Evolutionary conservation across 2,888 invertebrate genomes (phyloP), one percentile per base, ranked within the genome.

Genomic region (Campoplex capitator): DNA sequence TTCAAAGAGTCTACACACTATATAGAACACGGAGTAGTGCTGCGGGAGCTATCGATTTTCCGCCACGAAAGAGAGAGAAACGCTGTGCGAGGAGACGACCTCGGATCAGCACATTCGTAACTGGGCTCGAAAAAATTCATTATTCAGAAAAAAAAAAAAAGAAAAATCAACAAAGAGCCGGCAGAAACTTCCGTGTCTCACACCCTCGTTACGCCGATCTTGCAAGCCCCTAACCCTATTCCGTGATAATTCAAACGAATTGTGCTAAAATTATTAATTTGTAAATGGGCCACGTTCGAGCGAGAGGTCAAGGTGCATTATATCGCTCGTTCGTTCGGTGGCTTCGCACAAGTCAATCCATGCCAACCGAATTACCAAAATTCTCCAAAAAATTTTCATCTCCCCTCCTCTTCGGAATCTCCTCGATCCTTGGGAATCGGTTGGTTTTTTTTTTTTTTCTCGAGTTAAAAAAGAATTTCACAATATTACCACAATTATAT

Each of bases 21-120:
- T 75, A 83, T 73, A 70, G 82, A 42, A 70, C 68, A 54, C 28
- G 65, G 78, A 51, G 58, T 51, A 67, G 67, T 83, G 77, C 67
- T 78, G 23, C 23, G 78, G 78, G 70, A 75, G 62, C 58, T 85
- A 85, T 85, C 85, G 85, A 85, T 85, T 85, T 85, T 85, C 78
- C 82, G 68, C 75, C 85, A 45, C 74, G 75, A 83, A 58, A 74
- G 48, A 35, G 73, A 35, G 51, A 73, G 71, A 38, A 42, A 80
- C 32, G 7, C 58, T 18, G 45, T 68, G 75, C 48, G 38, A 81
- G 73, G 81, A 82, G 77, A 81, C 71, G 67, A 82, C 73, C 82
- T 85, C 67, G 73, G 23, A 80, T 85, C 67, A 56, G 54, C 65
- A 54, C 62, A 65, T 65, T 76, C 76, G 58, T 54, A 58, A 74